Evolutionary conservation across 2,888 invertebrate genomes (phyloP).

Genomic region (Acronicta aceris): DNA sequence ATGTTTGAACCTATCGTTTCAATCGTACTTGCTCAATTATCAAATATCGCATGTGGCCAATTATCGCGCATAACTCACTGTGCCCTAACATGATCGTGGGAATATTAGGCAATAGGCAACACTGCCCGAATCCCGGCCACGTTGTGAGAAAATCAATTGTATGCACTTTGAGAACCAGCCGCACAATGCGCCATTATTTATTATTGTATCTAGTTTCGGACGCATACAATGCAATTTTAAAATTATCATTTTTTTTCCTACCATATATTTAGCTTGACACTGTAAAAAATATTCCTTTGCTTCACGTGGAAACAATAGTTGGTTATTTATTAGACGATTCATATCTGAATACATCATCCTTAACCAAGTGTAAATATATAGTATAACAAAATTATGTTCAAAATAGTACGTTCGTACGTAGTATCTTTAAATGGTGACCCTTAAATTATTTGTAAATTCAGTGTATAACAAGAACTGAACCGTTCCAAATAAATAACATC

Average conservation of each 20-base stretch:
- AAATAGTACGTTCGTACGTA: too few species aligned
- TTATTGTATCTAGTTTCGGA: conserved; percentile 14
- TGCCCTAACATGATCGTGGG: conserved; percentile 34
- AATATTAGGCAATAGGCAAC: conserved; percentile 34
- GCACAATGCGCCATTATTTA: conserved; percentile 42
- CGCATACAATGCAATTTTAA: conserved; percentile 10
- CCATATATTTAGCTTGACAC: neutral
- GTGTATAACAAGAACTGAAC: too few species aligned
- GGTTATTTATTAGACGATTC: too few species aligned
- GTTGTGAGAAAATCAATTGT: conserved; percentile 42
- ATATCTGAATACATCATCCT: too few species aligned
- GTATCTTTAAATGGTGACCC: too few species aligned
- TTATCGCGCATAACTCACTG: conserved; percentile 14
- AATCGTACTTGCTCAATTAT: conserved; percentile 5
- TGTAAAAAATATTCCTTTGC: neutral
- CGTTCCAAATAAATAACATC: too few species aligned
- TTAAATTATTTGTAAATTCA: too few species aligned
- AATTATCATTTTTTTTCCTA: neutral
- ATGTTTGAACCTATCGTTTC: conserved; percentile 14
- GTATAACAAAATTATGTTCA: too few species aligned
- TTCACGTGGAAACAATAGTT: too few species aligned
- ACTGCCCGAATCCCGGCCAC: neutral
- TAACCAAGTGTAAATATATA: too few species aligned
- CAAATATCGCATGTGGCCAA: neutral
- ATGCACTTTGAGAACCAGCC: conserved; percentile 37